Evolutionary conservation across 64 coral and sea anemone genomes (phyloP), one percentile per base, ranked within the genome.

Genomic region (Hydrozoanthus tunicans): DNA sequence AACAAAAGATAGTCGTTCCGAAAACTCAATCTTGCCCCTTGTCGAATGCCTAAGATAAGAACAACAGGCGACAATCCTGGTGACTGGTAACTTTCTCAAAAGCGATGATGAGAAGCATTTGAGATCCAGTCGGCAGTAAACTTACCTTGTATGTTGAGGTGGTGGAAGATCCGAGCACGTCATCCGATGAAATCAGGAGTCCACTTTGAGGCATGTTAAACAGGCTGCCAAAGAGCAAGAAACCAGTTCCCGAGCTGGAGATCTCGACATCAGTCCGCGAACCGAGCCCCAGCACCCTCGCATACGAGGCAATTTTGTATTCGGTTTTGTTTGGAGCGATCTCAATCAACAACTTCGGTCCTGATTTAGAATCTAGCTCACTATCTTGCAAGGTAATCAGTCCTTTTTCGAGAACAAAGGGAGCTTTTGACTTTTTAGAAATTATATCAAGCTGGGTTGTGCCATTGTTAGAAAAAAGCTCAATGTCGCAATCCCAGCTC

Each of bases 181-280:
- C 94, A 26, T 91, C 77, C 3, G 97, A 99, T 51, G 94, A 96
- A 6, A 99, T 77, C 14, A 93, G 80, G 43, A 99, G 12, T 9
- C 94, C 94, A 79, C 91, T 90, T 8, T 91, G 80, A 32, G 91
- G 91, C 26, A 96, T 89, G 59, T 93, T 94, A 73, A 99, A 99
- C 11, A 99, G 79, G 54, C 93, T 96, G 14, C 97, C 97, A 64
- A 69, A 77, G 5, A 99, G 58, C 12, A 94, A 79, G 85, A 99
- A 99, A 20, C 92, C 92, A 17, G 97, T 99, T 9, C 97, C 97
- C n/a, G 89, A 14, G 14, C 91, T 90, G 17, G 97, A 77, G 64
- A 99, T 89, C 59, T 99, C 94, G 57, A 99, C 90, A 51, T 96
- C 82, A 0, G 93, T 94, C 56, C 71, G 78, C 3, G 94, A 78